A percentile compares a stretch with the other conserved stretches of the same genome.
phyloP scores from a whole-genome alignment of 2,888 invertebrate species.

The Morpho deidamia region DNA sequence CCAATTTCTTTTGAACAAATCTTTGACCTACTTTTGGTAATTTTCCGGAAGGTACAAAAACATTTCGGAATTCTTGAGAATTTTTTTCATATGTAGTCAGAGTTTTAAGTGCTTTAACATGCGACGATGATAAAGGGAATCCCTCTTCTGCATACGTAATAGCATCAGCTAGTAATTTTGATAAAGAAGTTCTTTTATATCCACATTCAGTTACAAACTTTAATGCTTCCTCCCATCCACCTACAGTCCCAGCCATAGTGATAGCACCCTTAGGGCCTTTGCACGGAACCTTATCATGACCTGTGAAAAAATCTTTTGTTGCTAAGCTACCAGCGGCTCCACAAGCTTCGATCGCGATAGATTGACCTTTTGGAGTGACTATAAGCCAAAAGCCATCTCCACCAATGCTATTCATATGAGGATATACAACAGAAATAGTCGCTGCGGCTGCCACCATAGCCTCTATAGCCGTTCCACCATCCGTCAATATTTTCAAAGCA shows the following conservation, averaged over 20 bases:
- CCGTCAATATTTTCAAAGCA: constrained; percentile 51
- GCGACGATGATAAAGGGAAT: constrained; percentile 45
- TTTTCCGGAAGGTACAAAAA: constrained; percentile 44
- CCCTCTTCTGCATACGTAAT: constrained; percentile 61
- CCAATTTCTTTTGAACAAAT: constrained; percentile 52
- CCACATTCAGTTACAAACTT: constrained; percentile 58
- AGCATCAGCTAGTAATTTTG: constrained; percentile 52
- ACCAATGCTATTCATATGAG: constrained; percentile 65
- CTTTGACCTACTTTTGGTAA: constrained; percentile 45
- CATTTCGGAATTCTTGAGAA: constrained; percentile 36
- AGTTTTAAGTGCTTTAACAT: constrained; percentile 25
- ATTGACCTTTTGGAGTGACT: constrained; percentile 55
- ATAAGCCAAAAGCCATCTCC: constrained; percentile 69
- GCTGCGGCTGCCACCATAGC: constrained; percentile 66
- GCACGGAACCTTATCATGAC: constrained; percentile 43
- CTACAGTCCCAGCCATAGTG: constrained; percentile 63
- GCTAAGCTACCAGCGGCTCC: constrained; percentile 59
- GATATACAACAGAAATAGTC: constrained; percentile 61
- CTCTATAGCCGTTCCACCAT: constrained; percentile 67
- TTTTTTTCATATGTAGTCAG: constrained; percentile 10
- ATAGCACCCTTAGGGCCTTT: constrained; percentile 54
- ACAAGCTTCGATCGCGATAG: constrained; percentile 61
- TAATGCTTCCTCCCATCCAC: constrained; percentile 66
- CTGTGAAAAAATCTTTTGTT: constrained; percentile 43
- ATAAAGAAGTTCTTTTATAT: constrained; percentile 44